phyloP scores from a whole-genome alignment of 37 sponge, comb jelly and placozoan genomes.

The Ianthella basta region DNA sequence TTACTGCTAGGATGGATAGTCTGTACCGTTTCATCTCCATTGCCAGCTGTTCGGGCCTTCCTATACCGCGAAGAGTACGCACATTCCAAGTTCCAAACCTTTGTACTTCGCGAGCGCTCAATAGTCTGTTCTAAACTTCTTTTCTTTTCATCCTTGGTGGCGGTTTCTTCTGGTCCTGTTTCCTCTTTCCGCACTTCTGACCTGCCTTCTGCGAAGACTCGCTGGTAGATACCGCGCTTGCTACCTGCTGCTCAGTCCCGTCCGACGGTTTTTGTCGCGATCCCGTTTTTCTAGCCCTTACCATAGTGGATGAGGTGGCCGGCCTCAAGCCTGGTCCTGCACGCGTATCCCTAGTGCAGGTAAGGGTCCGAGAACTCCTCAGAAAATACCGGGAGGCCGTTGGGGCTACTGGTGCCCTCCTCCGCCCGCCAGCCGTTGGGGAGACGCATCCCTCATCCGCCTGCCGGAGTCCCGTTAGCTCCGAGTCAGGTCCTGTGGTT shows the following conservation, averaged over 20 bases:
- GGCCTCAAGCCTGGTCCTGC: conserved; percentile 6
- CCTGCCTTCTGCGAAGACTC: background rate
- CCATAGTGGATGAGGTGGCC: conserved; percentile 8
- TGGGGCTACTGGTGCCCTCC: conserved; percentile 13
- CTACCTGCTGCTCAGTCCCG: background rate
- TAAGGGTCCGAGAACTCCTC: conserved; percentile 10
- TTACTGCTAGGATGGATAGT: conserved; percentile 10
- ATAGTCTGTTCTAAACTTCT: conserved; percentile 2
- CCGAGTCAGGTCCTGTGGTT: conserved; percentile 3
- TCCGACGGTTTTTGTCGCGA: background rate
- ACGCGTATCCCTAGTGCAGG: conserved; percentile 10
- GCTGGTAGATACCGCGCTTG: background rate
- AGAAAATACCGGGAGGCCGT: conserved; percentile 6
- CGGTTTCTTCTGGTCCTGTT: conserved; percentile 17
- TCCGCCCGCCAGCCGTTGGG: conserved; percentile 17
- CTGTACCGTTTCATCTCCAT: conserved; percentile 26
- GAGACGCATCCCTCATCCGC: conserved; percentile 9
- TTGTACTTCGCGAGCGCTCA: conserved; percentile 25
- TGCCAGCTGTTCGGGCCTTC: background rate
- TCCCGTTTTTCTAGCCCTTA: conserved; percentile 4
- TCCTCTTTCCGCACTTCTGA: background rate
- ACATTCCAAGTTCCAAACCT: conserved; percentile 26
- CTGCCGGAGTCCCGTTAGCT: conserved; percentile 9
- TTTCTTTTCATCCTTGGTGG: no score
- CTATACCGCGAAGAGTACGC: background rate